Conservation (phyloP, 1,140 invertebrate genomes). For the Theocolax elegans region DNA sequence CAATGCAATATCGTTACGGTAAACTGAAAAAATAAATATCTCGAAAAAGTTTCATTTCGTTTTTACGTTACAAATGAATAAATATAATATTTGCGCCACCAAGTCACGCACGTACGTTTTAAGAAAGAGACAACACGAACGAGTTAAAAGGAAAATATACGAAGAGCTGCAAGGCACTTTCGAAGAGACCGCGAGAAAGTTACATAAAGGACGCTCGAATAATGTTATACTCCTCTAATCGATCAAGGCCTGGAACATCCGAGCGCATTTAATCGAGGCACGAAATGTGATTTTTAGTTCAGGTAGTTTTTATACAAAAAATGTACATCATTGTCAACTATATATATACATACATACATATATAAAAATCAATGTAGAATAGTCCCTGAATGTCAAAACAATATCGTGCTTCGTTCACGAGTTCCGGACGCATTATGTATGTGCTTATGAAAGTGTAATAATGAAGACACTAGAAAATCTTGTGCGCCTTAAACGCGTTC, state of each 20-base stretch:
- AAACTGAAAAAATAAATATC: conserved; percentile 18
- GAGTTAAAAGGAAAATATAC: conserved; percentile 6
- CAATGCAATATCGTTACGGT: too few species aligned
- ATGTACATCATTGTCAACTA: conserved; percentile 19
- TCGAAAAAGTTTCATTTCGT: not conserved
- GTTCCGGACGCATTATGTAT: not conserved
- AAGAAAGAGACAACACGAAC: not conserved
- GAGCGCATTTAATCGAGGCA: conserved; percentile 3
- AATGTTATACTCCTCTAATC: not conserved
- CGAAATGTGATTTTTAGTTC: not conserved
- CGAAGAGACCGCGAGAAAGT: conserved; percentile 31
- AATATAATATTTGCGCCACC: not conserved
- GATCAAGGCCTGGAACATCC: not conserved
- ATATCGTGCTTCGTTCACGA: not conserved
- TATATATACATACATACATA: conserved; percentile 10
- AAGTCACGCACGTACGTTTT: not conserved
- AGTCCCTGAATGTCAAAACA: conserved; percentile 8
- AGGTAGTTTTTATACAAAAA: conserved; percentile 3
- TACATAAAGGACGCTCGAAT: conserved; percentile 13
- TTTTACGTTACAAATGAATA: not conserved
- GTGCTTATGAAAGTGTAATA: not conserved
- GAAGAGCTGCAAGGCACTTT: conserved; percentile 34
- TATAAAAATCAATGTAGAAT: not conserved
- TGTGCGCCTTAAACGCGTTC: not conserved
- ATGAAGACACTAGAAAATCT: not conserved